Evolutionary conservation across 2,888 invertebrate genomes (phyloP).

Genomic region (Chromoteleia sp.): DNA sequence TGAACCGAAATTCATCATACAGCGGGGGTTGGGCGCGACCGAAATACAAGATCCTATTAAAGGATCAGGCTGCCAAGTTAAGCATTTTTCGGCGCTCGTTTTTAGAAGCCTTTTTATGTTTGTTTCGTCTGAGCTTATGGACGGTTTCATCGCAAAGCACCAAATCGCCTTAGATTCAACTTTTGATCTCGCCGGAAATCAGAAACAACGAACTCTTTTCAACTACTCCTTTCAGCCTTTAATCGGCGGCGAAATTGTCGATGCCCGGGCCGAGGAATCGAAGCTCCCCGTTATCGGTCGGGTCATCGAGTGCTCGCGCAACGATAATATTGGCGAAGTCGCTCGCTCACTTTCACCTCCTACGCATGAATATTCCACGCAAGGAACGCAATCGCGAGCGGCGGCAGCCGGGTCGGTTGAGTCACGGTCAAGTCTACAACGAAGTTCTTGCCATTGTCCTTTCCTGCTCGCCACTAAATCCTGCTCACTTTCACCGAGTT

Average conservation of each 20-base stretch:
- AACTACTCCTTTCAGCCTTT: too few relatives aligned
- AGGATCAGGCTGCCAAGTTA: conserved; percentile 38
- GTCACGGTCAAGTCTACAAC: conserved; percentile 56
- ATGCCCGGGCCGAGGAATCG: too few relatives aligned
- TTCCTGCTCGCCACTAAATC: conserved; percentile 34
- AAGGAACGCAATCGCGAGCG: conserved; percentile 53
- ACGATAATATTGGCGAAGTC: conserved; percentile 71
- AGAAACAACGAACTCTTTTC: background rate
- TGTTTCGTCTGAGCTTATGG: conserved; percentile 10
- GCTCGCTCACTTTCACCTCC: conserved; percentile 80
- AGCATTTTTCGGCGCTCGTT: conserved; percentile 41
- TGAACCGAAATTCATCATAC: conserved; percentile 34
- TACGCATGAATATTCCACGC: conserved; percentile 77
- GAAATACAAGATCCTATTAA: conserved; percentile 55
- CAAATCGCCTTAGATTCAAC: conserved; percentile 34
- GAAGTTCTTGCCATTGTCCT: conserved; percentile 62
- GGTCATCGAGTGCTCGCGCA: conserved; percentile 5
- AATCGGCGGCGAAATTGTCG: too few relatives aligned
- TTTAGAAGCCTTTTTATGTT: conserved; percentile 49
- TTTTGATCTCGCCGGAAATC: background rate
- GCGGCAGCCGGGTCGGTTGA: conserved; percentile 40
- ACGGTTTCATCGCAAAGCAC: conserved; percentile 6
- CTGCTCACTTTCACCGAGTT: conserved; percentile 58
- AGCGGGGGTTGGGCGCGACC: background rate
- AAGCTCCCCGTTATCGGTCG: too few relatives aligned